Base-by-base conservation (phyloP, 1,140 invertebrate species). In the Grapholita molesta region DNA sequence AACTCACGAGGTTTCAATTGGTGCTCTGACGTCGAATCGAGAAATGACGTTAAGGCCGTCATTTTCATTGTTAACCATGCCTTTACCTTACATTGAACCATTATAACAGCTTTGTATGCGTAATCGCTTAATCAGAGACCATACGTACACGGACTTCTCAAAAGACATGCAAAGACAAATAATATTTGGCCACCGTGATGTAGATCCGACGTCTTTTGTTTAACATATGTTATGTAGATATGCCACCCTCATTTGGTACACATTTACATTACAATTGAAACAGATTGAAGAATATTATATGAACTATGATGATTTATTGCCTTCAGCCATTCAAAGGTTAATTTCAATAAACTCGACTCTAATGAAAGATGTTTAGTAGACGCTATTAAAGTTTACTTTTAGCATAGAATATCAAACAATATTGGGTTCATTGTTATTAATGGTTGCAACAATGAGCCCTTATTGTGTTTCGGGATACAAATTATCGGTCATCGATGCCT, bases 401-500 rank as follows among this genome's bases (percentile, higher is more conserved):
- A 15, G 18, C 6, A 48, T 7, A 48, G 42, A 21, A 48, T 48
- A 18, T 48, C 42, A 48, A 8, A 25, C n/a, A 61, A 25, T 30
- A 61, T 61, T 61, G 30, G 55, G 55, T 15, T 25, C 30, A 61
- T 28, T 61, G 30, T 61, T 32, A 61, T 61, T 32, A 61, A 61
- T 61, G 25, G n/a, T 32, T 15, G 5, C 55, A 61, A 15, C 55
- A 28, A 32, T 12, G 64, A 35, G 30, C 32, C 15, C 21, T 38
- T 38, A 33, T 64, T 64, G n/a, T 35, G 30, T 35, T 24, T 15
- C 30, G 3, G 55, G 33, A 65, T 65, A 65, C 30, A 18, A 67
- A 71, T 68, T 35, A 68, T 70, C 64, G 32, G 38, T n/a, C 21
- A 64, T 55, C 70, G 32, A 67, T 23, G 6, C 35, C 24, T 21